Evolutionary conservation across 1,140 invertebrate species (phyloP), one percentile per base, ranked within the genome.

Genomic region (Cotesia glomerata): DNA sequence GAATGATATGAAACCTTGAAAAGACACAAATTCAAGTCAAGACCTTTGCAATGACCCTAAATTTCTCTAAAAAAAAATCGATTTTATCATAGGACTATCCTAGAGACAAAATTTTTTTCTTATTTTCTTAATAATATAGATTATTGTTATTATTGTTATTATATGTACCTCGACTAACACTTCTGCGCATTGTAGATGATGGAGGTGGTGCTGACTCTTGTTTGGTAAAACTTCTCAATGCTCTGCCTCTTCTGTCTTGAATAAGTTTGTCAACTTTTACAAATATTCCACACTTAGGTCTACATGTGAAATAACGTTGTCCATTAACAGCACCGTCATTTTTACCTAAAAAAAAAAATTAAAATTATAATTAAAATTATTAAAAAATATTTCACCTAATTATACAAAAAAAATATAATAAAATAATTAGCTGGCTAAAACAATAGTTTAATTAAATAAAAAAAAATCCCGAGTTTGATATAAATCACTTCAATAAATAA

Each of bases 251-350:
- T 76, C 93, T 90, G 82, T 97, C 95, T 77, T 94, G 90, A 80
- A 92, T 92, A 62, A 97, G 84, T 82, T 96, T 96, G 84, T 96
- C 95, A 56, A 91, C 90, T 75, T 95, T 91, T 65, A 98, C 96
- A 87, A 98, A 98, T 81, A 98, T 94, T 39, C 96, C 97, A 87
- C 95, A 95, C 77, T 95, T 94, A 67, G 93, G 88, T 70, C 92
- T 92, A 84, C 96, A 97, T 61, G 91, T 90, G 89, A 98, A 98
- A 87, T 98, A 98, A 69, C 92, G 91, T 36, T 95, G 91, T 34
- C 95, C 95, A 84, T 96, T 94, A 8, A 98, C 95, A 67, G 92
- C 92, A 35, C 97, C 97, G 88, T 98, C 95, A 87, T 98, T 97
- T 88, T 97, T 97, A 71, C 96, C 95, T 96, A 83, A 0, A 32